Base-by-base conservation (phyloP, 23 tunicate species). In the Styela clava region DNA sequence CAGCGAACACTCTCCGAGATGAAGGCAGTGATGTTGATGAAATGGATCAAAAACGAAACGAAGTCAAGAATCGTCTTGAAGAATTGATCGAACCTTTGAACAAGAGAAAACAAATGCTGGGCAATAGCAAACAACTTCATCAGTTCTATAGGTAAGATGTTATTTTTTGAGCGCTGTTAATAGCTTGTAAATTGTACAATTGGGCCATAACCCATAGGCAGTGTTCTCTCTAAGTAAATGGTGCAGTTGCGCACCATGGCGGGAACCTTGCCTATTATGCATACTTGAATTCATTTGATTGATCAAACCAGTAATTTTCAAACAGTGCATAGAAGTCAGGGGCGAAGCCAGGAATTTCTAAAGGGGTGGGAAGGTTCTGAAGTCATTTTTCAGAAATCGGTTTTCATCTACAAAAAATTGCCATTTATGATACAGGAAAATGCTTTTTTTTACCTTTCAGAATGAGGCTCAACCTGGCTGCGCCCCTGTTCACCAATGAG, bases 71-170 rank as follows among this genome's bases (percentile, higher is more conserved):
- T 1, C 65, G 87, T 37, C 81, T 93, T 35, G 84, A 81, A 27
- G 84, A 83, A 21, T 69, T 93, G 64, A 78, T 79, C 31, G 87
- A 61, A 0, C 93, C 88, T 12, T 82, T 88, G 65, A 63, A 44
- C 26, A 74, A 74, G 64, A 56, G 93, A 24, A 82, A 87, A 33
- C 65, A 84, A 71, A 84, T 80, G 31, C 82, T 93, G 2, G 89
- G 84, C 44, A 67, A 85, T 37, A 93, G 93, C 89, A 93, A 93
- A 61, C 84, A 63, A 1, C 89, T 93, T 33, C 88, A 93, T 81
- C 89, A 85, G 30, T 88, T 93, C 73, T 84, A 82, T 79, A 82
- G 93, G 98, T 88, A 23, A 74, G 24, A n/a, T 69, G 37, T 79
- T 7, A 7, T 82, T 16, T 33, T 69, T 34, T 16, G 33, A n/a